These are phyloP conservation scores for Polyommatus iphigenia DNA, from an alignment of 2,888 invertebrate genomes.

Conservation along the genomic window DNA sequence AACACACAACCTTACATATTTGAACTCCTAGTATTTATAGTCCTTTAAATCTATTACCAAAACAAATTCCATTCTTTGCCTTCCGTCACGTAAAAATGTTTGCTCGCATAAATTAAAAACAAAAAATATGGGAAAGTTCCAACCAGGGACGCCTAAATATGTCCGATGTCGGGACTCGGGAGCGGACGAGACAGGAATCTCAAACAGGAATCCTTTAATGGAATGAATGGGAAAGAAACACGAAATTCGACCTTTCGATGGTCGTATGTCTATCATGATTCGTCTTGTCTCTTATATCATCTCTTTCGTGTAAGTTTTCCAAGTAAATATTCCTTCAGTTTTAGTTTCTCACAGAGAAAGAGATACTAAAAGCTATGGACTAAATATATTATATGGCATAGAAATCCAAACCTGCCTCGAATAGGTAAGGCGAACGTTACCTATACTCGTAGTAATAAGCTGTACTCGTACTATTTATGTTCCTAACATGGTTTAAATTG, in stretches of 20 bases:
- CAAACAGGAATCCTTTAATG: constrained; percentile 68
- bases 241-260: constrained; percentile 29
- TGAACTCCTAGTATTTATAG: too few species aligned
- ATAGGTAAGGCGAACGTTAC: too few species aligned
- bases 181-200: constrained; percentile 73
- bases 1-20: too few species aligned
- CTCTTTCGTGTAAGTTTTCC: not conserved
- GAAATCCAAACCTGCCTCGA: too few species aligned
- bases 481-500: too few species aligned
- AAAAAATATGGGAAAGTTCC: constrained; percentile 66
- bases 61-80: not conserved
- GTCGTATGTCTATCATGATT: not conserved
- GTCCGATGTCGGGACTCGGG: constrained; percentile 47
- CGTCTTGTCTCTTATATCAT: not conserved
- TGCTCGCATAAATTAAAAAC: constrained; percentile 43
- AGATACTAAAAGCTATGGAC: too few species aligned
- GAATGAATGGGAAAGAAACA: constrained; percentile 42
- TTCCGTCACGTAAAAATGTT: constrained; percentile 12
- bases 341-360: too few species aligned
- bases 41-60: not conserved
- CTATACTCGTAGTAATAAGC: too few species aligned
- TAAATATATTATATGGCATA: too few species aligned
- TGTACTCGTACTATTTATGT: too few species aligned
- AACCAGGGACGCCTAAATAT: constrained; percentile 68
- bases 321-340: too few species aligned